Evolutionary conservation across 2,113 vertebrate genomes (phyloP).

Genomic region (Synchiropus splendidus): DNA sequence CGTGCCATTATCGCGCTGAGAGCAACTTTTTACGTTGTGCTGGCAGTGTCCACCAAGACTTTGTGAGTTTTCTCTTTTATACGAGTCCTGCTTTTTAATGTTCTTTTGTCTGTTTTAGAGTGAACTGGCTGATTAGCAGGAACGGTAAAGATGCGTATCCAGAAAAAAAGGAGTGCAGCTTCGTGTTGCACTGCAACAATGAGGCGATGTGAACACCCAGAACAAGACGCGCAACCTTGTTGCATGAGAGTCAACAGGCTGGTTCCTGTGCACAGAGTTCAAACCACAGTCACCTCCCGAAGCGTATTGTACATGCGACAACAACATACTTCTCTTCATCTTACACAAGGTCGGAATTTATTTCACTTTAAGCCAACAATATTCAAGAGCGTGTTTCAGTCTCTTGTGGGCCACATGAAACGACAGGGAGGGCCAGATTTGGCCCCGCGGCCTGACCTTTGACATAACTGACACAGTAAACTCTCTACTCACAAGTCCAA

Average conservation of each 20-base stretch:
- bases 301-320: no score
- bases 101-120: conserved; percentile 49
- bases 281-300: no score
- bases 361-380: no score
- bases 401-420: no score
- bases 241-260: conserved; percentile 63
- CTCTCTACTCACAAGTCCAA: no score
- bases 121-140: conserved; percentile 36
- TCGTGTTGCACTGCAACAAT: background rate
- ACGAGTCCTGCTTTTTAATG: conserved; percentile 47
- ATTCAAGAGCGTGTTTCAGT: no score
- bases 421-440: no score
- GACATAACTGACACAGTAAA: no score
- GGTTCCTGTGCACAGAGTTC: conserved; percentile 76
- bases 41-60: conserved; percentile 61
- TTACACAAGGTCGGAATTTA: no score
- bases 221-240: conserved; percentile 11
- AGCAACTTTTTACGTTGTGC: conserved; percentile 54
- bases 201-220: conserved; percentile 19
- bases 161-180: background rate
- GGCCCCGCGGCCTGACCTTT: no score
- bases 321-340: no score
- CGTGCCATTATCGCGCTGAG: conserved; percentile 77
- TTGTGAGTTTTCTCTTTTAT: conserved; percentile 56
- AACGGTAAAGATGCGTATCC: background rate